Base-by-base conservation (phyloP, 2,888 invertebrate genomes). In the Drosophila neonasuta region DNA sequence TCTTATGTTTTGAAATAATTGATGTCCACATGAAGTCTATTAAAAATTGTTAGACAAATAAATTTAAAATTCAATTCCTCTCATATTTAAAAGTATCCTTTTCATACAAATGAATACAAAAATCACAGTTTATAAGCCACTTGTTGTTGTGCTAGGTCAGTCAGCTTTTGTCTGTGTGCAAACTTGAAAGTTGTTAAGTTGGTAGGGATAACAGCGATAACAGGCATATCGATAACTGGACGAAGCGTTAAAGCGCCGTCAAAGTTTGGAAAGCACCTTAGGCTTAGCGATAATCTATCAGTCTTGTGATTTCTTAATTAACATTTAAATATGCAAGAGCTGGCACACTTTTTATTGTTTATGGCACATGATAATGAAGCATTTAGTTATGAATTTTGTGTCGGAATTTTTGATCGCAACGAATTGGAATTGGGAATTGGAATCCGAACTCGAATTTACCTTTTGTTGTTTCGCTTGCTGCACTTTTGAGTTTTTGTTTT, bases 401-500 rank as follows among this genome's bases (percentile, higher is more conserved):
- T 36, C n/a, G 36, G n/a, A 36, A 24, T 39, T 34, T 49, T 55
- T 17, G 17, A 29, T 32, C 32, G 32, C 32, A 11, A 32, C 32
- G 17, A 36, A 24, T 24, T 24, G 24, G 24, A 6, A 24, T 24
- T 24, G 24, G 24, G 24, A 24, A 24, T 24, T 6, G 24, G 24
- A 24, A 48, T 42, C 11, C 30, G 29, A 34, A 36, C 36, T 36
- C 50, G 17, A 36, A 42, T 50, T 72, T 73, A 67, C 60, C 73
- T 61, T 62, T 56, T 58, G 30, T 58, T 61, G 64, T 57, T n/a
- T 30, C 34, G 44, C 39, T 51, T 44, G 44, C 70, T 34, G 63
- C 58, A 49, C 44, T 49, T 56, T 52, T 51, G 36, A 24, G 32
- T 32, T 32, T 8, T 32, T 32, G 32, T 32, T 32, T 8, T 9